Base-by-base conservation (phyloP, 2,888 invertebrate species). In the Ametastegia equiseti region DNA sequence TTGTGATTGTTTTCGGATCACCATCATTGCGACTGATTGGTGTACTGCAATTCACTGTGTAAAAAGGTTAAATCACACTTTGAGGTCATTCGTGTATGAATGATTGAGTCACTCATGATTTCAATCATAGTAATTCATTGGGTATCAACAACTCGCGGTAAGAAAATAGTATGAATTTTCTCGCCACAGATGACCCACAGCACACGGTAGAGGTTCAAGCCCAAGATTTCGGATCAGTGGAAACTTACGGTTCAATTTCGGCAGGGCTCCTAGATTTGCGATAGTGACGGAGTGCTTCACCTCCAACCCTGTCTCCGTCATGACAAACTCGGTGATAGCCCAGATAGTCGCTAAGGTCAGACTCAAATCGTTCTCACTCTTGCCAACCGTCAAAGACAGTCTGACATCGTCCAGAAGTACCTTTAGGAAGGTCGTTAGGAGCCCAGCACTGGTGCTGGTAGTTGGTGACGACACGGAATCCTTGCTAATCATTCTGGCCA, bases 321-420 rank as follows among this genome's bases (percentile, higher is more conserved):
- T 19, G 5, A 39, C 36, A 1, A 39, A 39, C 23, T 67, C 67
- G 27, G 36, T 23, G 19, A 67, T 39, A 39, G 36, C 67, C 67
- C 67, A 67, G 19, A 67, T 27, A 67, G 67, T 67, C 36, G 67
- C 39, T 67, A 67, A 39, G 67, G 67, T 67, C 67, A 36, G 36
- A 39, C 67, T 39, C n/a, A 67, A 6, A 39, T 67, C 67, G 67
- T 39, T 67, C 1, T 5, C 36, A 36, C 19, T 39, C 11, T 39
- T 39, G 23, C 67, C 36, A 19, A 39, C 13, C 36, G 67, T 39
- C 11, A 67, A 39, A 19, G 67, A 67, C 9, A 67, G 39, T 19
- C 13, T 39, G 11, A 67, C 67, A 39, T 67, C 67, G 67, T 67
- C 36, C 39, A 67, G 15, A 36, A 67, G 67, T 39, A 67, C 67